phyloP scores from a whole-genome alignment of 92 coral and sea anemone species.

The Porites lobata region DNA sequence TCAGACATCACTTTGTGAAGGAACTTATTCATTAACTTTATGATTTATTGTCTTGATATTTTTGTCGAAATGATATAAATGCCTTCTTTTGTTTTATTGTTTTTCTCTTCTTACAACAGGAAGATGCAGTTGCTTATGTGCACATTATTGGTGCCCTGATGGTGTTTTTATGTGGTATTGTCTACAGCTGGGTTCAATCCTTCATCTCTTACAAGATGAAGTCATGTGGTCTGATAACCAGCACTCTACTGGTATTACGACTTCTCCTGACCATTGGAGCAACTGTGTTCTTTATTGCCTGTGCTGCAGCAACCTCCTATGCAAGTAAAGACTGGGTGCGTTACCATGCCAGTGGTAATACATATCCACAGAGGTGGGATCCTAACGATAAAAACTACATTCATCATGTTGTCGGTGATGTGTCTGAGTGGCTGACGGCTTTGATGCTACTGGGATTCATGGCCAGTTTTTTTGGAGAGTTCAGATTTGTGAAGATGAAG shows the following conservation, averaged over 20 bases:
- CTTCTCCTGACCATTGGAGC: constrained; percentile 44
- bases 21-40: too few species aligned
- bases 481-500: constrained; percentile 78
- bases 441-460: constrained; percentile 69
- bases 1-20: too few species aligned
- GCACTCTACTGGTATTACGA: constrained; percentile 71
- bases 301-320: constrained; percentile 37
- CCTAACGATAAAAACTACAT: constrained; percentile 67
- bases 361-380: constrained; percentile 66
- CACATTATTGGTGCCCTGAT: constrained; percentile 80
- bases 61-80: background rate
- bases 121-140: constrained; percentile 52
- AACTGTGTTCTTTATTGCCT: constrained; percentile 62
- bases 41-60: background rate
- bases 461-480: constrained; percentile 90
- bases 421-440: constrained; percentile 89
- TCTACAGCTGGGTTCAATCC: constrained; percentile 87
- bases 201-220: constrained; percentile 90
- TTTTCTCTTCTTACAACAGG: constrained; percentile 43
- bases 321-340: constrained; percentile 56
- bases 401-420: constrained; percentile 74
- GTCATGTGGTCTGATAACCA: constrained; percentile 88
- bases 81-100: too few species aligned
- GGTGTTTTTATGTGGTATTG: constrained; percentile 77
- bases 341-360: constrained; percentile 8